These are phyloP conservation scores for Prunella fulvescens DNA, from an alignment of 2,113 vertebrate genomes.

Conservation along the genomic window DNA sequence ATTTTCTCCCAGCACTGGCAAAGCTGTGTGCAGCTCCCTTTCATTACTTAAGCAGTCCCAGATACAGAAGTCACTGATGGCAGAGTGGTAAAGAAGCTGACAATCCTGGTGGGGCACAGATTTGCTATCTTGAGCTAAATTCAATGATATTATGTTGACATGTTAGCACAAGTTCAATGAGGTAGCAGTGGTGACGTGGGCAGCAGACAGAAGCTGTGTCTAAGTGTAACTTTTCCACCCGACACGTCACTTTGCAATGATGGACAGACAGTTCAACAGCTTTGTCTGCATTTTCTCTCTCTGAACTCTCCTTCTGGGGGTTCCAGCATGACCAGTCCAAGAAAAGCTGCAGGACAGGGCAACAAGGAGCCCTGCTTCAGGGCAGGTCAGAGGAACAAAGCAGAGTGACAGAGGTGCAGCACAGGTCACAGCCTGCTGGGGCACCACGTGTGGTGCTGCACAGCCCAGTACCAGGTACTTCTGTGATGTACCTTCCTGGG, in stretches of 20 bases:
- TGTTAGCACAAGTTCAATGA: neutral
- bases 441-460: accelerated
- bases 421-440: neutral
- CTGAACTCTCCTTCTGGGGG: neutral
- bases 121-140: constrained; percentile 36
- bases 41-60: neutral
- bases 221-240: neutral
- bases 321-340: neutral
- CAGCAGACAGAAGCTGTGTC: neutral
- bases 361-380: neutral
- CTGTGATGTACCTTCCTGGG: neutral
- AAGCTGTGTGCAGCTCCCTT: neutral
- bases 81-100: neutral
- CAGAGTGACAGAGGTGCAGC: neutral
- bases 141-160: neutral
- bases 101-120: neutral
- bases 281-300: neutral
- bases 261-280: neutral
- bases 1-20: neutral
- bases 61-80: neutral
- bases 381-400: neutral
- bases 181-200: neutral
- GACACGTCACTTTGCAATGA: neutral
- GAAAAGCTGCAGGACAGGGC: neutral
- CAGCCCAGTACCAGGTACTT: neutral